These are phyloP conservation scores for Malacoctenus gilli DNA, from an alignment of 2,797 vertebrate species.

Conservation along the genomic window DNA sequence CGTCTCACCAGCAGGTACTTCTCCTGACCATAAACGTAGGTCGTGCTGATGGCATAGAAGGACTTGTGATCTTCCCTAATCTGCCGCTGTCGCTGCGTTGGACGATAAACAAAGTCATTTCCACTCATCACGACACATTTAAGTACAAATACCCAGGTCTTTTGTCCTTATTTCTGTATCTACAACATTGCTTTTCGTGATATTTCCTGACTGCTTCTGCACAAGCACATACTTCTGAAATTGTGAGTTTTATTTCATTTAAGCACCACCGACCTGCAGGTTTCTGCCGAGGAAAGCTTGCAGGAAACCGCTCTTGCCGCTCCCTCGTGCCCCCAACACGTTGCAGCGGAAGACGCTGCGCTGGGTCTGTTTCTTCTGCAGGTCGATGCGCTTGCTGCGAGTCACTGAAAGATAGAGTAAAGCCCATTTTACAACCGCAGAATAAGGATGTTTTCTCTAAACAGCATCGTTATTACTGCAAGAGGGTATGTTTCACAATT, in stretches of 20 bases:
- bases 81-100: conserved; percentile 86
- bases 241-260: too few species aligned
- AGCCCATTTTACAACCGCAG: too few species aligned
- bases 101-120: conserved; percentile 1
- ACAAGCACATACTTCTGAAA: too few species aligned
- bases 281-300: conserved; percentile 93
- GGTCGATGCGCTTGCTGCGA: conserved; percentile 95
- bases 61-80: conserved; percentile 95
- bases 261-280: conserved; percentile 85
- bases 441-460: too few species aligned
- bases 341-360: conserved; percentile 97
- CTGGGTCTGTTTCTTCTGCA: conserved; percentile 98
- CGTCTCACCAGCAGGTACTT: conserved; percentile 95
- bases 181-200: too few species aligned
- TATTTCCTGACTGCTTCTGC: too few species aligned
- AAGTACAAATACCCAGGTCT: not conserved
- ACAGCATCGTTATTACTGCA: too few species aligned
- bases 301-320: conserved; percentile 93
- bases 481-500: too few species aligned
- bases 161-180: too few species aligned
- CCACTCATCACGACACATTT: not conserved
- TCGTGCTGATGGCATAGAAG: conserved; percentile 93
- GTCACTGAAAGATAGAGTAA: conserved; percentile 83
- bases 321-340: conserved; percentile 87
- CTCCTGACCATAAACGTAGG: conserved; percentile 97